Evolutionary conservation across 2,888 invertebrate genomes (phyloP).

Genomic region (Eulithis prunata): DNA sequence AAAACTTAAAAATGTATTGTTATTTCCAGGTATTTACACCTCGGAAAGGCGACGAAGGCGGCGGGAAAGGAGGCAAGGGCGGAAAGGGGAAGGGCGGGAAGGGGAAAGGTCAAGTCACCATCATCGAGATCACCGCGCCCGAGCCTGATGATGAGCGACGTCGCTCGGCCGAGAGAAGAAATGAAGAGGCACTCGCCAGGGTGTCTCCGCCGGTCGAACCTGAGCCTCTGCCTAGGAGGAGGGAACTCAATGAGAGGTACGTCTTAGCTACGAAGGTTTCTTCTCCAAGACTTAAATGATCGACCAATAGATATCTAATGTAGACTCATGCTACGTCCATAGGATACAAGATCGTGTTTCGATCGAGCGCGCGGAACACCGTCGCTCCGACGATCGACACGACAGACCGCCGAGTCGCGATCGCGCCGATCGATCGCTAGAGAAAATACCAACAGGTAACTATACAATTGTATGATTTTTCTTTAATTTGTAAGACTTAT

Average conservation of each 20-base stretch:
- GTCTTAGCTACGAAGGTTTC: no score
- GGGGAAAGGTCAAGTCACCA: constrained; percentile 89
- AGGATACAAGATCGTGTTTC: constrained; percentile 56
- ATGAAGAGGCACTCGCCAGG: constrained; percentile 69
- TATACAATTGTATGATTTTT: no score
- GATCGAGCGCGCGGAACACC: constrained; percentile 54
- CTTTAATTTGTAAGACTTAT: no score
- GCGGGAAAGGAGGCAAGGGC: constrained; percentile 89
- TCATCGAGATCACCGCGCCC: constrained; percentile 84
- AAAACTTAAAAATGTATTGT: constrained; percentile 3
- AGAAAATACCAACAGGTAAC: constrained; percentile 37
- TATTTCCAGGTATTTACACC: constrained; percentile 74
- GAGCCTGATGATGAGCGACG: constrained; percentile 69
- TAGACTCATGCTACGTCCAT: constrained; percentile 10
- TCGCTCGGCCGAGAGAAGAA: constrained; percentile 61
- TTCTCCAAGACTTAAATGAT: no score
- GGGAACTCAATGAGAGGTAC: constrained; percentile 45
- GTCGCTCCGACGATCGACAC: constrained; percentile 56
- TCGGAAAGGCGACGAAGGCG: constrained; percentile 87
- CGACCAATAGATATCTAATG: neutral
- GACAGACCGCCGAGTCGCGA: constrained; percentile 47
- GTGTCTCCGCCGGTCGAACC: constrained; percentile 67
- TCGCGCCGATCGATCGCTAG: constrained; percentile 45
- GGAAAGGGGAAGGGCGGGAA: constrained; percentile 90
- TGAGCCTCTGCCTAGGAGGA: constrained; percentile 21